Evolutionary conservation across 1,140 invertebrate species (phyloP).

Genomic region (Calosoma granatense): DNA sequence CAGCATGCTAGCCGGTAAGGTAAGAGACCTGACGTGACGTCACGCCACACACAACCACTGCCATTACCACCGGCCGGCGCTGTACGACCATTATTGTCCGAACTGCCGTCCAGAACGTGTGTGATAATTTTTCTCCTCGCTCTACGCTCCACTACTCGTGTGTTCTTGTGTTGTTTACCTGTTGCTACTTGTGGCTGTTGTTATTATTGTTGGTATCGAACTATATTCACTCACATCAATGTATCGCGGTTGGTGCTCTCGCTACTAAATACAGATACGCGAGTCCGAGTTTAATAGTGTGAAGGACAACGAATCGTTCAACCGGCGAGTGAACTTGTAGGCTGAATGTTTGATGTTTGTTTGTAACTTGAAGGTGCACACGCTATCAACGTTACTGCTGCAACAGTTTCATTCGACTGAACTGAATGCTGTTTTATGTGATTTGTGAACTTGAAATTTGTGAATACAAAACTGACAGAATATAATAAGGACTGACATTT

Average conservation of each 20-base stretch:
- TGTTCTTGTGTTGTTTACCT: not conserved
- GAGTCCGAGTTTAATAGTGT: not conserved
- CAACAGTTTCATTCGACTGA: no score
- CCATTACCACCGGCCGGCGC: not conserved
- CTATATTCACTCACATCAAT: not conserved
- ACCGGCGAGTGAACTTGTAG: not conserved
- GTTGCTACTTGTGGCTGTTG: no score
- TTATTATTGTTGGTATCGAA: no score
- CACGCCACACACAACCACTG: not conserved
- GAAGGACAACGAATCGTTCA: not conserved
- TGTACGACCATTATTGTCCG: not conserved
- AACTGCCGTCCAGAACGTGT: not conserved
- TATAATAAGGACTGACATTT: no score
- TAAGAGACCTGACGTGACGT: conserved; percentile 1
- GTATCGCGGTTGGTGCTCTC: not conserved
- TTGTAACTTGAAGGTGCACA: no score
- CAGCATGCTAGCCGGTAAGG: not conserved
- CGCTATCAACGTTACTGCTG: no score
- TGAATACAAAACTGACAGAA: no score
- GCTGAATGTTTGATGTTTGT: no score
- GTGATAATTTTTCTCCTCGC: no score
- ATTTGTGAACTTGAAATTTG: no score
- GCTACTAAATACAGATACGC: not conserved
- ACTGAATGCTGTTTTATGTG: no score
- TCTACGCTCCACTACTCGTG: no score